Conservation (phyloP, 92 coral and sea anemone genomes). For the Parazoanthus atlanticus region DNA sequence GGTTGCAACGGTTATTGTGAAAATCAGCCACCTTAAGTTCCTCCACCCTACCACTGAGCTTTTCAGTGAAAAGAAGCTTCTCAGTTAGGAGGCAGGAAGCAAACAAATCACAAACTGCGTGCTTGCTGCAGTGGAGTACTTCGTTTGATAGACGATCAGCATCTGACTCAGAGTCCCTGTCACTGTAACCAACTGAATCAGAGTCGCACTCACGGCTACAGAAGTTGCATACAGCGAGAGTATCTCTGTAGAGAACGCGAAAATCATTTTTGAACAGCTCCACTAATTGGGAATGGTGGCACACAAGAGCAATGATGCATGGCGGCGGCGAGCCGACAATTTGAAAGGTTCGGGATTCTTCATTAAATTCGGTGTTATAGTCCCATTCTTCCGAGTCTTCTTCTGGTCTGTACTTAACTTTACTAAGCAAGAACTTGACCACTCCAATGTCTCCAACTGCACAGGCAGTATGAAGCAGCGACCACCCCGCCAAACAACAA, state of each 20-base stretch:
- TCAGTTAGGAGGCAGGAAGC: not conserved
- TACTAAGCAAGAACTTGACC: not conserved
- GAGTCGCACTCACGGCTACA: not conserved
- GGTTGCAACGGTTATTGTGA: not conserved
- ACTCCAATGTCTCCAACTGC: not conserved
- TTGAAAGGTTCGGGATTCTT: not conserved
- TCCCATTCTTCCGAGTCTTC: not conserved
- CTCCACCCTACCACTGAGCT: not conserved
- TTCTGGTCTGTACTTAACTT: not conserved
- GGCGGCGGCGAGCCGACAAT: not conserved
- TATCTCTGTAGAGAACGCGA: not conserved
- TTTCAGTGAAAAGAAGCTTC: not conserved
- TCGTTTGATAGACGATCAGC: not conserved
- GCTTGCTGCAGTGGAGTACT: not conserved
- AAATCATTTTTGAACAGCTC: not conserved
- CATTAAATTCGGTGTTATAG: not conserved
- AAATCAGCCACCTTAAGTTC: not conserved
- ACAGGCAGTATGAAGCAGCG: slow-evolving; percentile 6
- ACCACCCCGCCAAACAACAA: not conserved
- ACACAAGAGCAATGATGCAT: not conserved
- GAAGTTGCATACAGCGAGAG: not conserved
- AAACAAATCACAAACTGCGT: not conserved
- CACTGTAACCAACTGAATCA: not conserved
- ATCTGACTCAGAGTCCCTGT: not conserved
- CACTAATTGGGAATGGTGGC: not conserved